Evolutionary conservation across 2,888 invertebrate species (phyloP), one percentile per base, ranked within the genome.

Genomic region (Tanytarsus gracilentus): DNA sequence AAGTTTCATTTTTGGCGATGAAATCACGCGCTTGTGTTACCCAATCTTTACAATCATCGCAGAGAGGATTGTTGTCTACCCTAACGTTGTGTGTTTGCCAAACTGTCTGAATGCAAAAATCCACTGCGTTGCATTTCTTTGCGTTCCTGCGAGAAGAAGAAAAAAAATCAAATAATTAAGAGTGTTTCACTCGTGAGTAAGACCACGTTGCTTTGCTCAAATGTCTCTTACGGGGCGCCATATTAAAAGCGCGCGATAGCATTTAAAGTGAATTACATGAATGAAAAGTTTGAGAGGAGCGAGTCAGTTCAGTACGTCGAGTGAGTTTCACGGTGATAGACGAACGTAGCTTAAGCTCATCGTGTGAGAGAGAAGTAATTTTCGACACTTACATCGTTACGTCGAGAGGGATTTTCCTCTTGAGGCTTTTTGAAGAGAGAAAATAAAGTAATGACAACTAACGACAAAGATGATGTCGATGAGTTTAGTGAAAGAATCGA

Each of bases 21-120:
- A 91, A 89, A 70, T 91, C 90, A 26, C 93, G 78, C 0, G 93
- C 94, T 71, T 93, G 83, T 62, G 80, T 78, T n/a, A 94, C 93
- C 93, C 93, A 92, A 68, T 91, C 83, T 66, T 87, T 84, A 71
- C 94, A 94, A 63, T 89, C 85, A 68, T 84, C 77, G 73, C 94
- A 94, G 62, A 94, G 83, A 66, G 80, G 82, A 69, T 88, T 89
- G 63, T 77, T 78, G 70, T 94, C 92, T 44, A 80, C 79, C 0
- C 84, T 81, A 56, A 84, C 80, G 23, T 71, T 67, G 70, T 80
- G 79, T 59, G 79, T 79, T 61, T 84, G 79, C 93, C 93, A 94
- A 6, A 86, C 84, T 1, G 82, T 81, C 66, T 84, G 79, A 61
- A 88, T 85, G 69, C 93, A 94, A 69, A 89, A 88, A 59, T 77